Conservation (phyloP, 1,140 invertebrate genomes). For the Arctopsyche grandis region DNA sequence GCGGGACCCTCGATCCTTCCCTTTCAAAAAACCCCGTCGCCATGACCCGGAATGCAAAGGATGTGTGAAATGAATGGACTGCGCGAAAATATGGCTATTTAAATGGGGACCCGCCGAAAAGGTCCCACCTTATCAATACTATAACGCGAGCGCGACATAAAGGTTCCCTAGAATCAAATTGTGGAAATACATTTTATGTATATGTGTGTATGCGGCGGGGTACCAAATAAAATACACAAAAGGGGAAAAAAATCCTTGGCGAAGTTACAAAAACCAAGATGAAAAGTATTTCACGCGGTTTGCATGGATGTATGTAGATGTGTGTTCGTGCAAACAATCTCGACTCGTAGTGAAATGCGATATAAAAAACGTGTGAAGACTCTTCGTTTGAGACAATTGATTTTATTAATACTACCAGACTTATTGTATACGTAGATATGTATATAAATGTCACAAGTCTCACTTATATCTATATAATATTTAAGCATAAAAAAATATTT, state of each 20-base stretch:
- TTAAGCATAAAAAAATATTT: no score
- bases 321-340: no score
- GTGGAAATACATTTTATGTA: neutral
- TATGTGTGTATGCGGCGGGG: neutral
- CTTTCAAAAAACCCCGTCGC: neutral
- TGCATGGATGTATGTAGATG: neutral
- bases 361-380: no score
- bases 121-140: constrained; percentile 11
- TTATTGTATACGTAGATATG: no score
- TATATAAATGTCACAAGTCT: no score
- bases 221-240: neutral
- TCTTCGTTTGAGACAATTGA: no score
- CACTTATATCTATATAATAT: no score
- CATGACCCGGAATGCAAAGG: neutral
- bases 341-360: neutral
- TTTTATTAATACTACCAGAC: no score
- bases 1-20: neutral
- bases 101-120: constrained; percentile 5
- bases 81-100: neutral
- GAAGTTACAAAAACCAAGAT: neutral
- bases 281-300: neutral
- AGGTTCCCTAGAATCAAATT: constrained; percentile 15
- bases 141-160: constrained; percentile 3
- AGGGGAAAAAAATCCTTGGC: constrained; percentile 5
- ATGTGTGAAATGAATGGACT: constrained; percentile 19